Conservation (phyloP, 2,113 vertebrate genomes). For the Notothenia coriiceps region DNA sequence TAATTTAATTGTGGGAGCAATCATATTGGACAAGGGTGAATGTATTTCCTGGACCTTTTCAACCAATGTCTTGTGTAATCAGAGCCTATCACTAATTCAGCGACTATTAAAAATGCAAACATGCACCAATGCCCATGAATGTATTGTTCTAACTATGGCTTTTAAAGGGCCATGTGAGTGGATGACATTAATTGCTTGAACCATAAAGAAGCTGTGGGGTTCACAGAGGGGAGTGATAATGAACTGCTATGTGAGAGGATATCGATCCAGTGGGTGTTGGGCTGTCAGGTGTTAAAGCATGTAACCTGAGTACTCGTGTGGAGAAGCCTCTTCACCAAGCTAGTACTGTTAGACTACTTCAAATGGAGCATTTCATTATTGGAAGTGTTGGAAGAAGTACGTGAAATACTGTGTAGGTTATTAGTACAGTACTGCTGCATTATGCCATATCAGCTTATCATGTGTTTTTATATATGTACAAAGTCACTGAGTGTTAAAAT, state of each 20-base stretch:
- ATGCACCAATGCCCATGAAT: neutral
- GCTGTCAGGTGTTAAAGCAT: neutral
- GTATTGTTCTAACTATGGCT: neutral
- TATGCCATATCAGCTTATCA: no score
- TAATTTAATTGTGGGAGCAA: constrained; percentile 45
- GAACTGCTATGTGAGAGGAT: neutral
- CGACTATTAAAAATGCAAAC: constrained; percentile 26
- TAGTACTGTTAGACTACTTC: neutral
- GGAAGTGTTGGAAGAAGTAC: no score
- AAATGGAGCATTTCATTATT: no score
- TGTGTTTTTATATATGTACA: no score
- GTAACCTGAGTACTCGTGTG: neutral
- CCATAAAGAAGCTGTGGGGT: neutral
- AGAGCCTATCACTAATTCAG: constrained; percentile 14
- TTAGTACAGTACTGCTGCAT: no score
- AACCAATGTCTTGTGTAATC: constrained; percentile 31
- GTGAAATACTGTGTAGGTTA: no score
- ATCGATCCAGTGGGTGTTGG: constrained; percentile 2
- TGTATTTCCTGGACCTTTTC: constrained; percentile 36
- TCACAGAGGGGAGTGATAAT: constrained; percentile 18
- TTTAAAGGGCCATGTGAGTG: neutral
- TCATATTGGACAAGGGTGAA: constrained; percentile 38
- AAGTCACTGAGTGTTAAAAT: no score
- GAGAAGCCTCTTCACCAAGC: neutral
- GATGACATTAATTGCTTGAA: neutral